Evolutionary conservation across 2,888 invertebrate species (phyloP).

Genomic region (Aporophyla nigra): DNA sequence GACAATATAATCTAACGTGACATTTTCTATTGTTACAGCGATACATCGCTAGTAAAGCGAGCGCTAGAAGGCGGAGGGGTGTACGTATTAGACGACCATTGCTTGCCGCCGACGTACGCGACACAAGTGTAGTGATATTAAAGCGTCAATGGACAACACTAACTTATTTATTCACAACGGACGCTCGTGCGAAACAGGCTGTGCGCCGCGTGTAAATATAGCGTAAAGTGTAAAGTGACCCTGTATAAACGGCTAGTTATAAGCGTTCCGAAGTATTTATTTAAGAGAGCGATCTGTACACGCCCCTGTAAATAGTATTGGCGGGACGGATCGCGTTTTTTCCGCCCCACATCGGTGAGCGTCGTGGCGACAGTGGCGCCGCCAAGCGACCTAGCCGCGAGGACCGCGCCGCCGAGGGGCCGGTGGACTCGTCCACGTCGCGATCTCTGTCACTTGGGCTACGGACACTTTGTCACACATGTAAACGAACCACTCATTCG

Average conservation of each 20-base stretch:
- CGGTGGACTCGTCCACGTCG: constrained; percentile 85
- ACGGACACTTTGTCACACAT: constrained; percentile 40
- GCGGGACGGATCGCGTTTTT: constrained; percentile 82
- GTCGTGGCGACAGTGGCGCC: constrained; percentile 70
- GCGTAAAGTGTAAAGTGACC: constrained; percentile 89
- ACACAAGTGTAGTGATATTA: constrained; percentile 93
- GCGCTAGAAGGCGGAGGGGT: constrained; percentile 92
- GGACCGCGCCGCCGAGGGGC: constrained; percentile 82
- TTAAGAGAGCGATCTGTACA: constrained; percentile 83
- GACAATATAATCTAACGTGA: constrained; percentile 55
- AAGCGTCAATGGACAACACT: constrained; percentile 85
- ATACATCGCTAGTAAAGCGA: constrained; percentile 93
- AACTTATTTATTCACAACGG: constrained; percentile 75
- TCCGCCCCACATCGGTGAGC: constrained; percentile 82
- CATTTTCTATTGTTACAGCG: constrained; percentile 89
- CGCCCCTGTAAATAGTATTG: constrained; percentile 87
- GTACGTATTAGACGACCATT: constrained; percentile 95
- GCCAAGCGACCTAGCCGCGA: constrained; percentile 53
- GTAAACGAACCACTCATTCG: constrained; percentile 37
- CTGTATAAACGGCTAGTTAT: constrained; percentile 89
- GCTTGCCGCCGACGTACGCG: constrained; percentile 93
- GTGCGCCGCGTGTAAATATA: constrained; percentile 91
- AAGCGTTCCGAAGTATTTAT: constrained; percentile 90
- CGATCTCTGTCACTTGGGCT: constrained; percentile 83
- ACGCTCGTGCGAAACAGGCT: constrained; percentile 89